Evolutionary conservation across 2,797 vertebrate genomes (phyloP), one percentile per base, ranked within the genome.

Genomic region (Microctenopoma stevenorrisi): DNA sequence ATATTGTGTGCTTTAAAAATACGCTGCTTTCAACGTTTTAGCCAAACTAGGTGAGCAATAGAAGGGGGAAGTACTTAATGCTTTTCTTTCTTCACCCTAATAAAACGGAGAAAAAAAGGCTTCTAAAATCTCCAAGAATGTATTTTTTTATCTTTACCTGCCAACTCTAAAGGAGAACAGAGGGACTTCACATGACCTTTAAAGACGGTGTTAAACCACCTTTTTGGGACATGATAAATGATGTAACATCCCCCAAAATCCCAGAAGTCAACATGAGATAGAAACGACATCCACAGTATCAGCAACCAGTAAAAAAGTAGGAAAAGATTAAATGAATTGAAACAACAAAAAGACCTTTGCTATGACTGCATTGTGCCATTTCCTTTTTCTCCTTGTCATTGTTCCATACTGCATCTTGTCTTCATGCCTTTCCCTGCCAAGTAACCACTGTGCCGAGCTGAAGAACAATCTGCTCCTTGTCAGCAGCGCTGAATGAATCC

Each of bases 391-490:
- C 25, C 62, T 62, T 66, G 65, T 71, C 86, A 70, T 60, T 74
- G 71, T 79, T 78, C 57, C 38, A 54, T 35, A 59, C 52, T 68
- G 73, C 66, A 60, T 84, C 75, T 63, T 78, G 57, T 51, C 22
- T 83, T 81, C 67, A 61, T 79, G 64, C 55, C 40, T 83, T 72
- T 71, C 1, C 48, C 72, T 81, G 81, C 78, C 79, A 85, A 73
- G 67, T 71, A 78, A 77, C 75, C 78, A 56, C 74, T 48, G 71
- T 30, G 75, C 64, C 5, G 58, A 69, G 59, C 77, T 74, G 64
- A 68, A 72, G 79, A 84, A 85, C 79, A 88, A 88, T 82, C 86
- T 86, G 82, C 74, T 80, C 72, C 81, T 90, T 84, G 81, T 88
- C 81, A 86, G 79, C 46, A 86, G 79, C 2, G 53, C 76, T 86